A percentile compares a stretch with the other conserved stretches of the same genome.
These are phyloP conservation scores for Balaeniceps rex DNA, from an alignment of 2,113 vertebrate species.

Conservation along the genomic window DNA sequence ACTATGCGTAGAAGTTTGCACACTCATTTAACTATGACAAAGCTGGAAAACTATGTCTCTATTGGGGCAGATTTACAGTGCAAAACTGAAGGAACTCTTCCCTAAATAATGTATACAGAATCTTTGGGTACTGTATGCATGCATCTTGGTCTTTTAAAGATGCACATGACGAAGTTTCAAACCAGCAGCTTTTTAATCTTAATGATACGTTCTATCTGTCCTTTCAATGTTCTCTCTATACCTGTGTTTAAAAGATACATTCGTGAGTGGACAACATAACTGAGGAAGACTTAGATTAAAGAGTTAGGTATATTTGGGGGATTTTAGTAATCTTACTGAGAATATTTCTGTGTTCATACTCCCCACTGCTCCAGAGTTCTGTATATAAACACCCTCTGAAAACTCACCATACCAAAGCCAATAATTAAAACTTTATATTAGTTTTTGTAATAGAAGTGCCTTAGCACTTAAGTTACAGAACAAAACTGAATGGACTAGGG, in stretches of 20 bases:
- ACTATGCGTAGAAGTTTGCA: neutral
- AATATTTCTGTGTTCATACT: neutral
- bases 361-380: neutral
- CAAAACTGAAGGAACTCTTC: neutral
- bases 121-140: neutral
- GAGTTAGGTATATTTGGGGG: neutral
- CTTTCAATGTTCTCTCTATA: neutral
- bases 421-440: neutral
- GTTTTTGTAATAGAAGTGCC: neutral
- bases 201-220: neutral
- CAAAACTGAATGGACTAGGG: neutral
- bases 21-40: neutral
- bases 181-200: neutral
- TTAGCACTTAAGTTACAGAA: neutral
- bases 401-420: neutral
- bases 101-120: neutral
- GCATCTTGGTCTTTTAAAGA: neutral
- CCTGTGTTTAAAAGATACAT: neutral
- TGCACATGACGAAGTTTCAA: rapidly evolving
- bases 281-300: neutral
- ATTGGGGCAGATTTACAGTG: neutral
- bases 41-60: neutral
- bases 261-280: neutral
- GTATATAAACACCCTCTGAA: neutral
- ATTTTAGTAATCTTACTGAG: neutral